phyloP scores from a whole-genome alignment of 2,888 invertebrate species.

The Synanthedon andrenaeformis region DNA sequence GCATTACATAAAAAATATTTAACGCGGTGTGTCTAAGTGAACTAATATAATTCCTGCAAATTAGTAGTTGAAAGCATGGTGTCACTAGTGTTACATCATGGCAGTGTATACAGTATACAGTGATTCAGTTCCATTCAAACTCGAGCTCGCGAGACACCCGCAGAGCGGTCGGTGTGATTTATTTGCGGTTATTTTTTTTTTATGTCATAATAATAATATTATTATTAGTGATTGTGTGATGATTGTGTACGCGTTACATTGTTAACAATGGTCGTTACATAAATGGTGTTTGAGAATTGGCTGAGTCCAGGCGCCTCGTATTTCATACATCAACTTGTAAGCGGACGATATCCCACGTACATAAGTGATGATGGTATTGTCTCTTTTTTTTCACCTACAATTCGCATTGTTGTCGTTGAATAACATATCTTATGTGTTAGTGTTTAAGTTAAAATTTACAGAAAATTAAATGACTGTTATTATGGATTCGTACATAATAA shows the following conservation, averaged over 20 bases:
- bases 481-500: no score
- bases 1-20: not conserved
- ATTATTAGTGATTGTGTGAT: constrained; percentile 9
- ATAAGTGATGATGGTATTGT: constrained; percentile 36
- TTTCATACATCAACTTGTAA: constrained; percentile 30
- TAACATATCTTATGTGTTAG: no score
- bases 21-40: not conserved
- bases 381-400: not conserved
- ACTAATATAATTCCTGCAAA: constrained; percentile 16
- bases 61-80: constrained; percentile 17
- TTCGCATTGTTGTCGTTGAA: no score
- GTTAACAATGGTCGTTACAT: constrained; percentile 12
- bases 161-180: constrained; percentile 4
- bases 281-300: constrained; percentile 53
- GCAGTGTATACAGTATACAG: constrained; percentile 10
- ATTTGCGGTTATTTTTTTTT: not conserved
- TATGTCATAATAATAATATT: not conserved
- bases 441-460: no score
- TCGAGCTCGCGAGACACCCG: constrained; percentile 11
- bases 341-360: constrained; percentile 38
- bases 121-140: constrained; percentile 34
- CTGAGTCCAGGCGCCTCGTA: constrained; percentile 31
- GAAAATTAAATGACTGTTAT: no score
- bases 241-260: constrained; percentile 5
- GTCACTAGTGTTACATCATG: constrained; percentile 37